Percentiles rank a stretch among this genome's conserved stretches.
These are phyloP conservation scores for Trachelipus rathkii DNA, from an alignment of 1,140 invertebrate species.

Conservation along the genomic window DNA sequence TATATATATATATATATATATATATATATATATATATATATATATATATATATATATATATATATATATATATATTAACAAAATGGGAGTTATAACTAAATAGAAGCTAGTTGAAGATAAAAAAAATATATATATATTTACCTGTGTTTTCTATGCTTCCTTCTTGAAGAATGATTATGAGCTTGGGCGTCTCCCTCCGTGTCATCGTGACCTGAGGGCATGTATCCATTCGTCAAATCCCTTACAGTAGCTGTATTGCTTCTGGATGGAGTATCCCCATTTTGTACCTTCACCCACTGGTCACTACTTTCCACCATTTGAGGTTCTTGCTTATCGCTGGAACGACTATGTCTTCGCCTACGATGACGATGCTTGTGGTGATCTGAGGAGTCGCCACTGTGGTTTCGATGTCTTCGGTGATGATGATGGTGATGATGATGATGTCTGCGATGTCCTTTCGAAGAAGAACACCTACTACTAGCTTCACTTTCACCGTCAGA, in stretches of 20 bases:
- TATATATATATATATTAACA: too few species aligned
- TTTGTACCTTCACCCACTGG: slow-evolving; percentile 41
- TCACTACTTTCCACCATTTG: slow-evolving; percentile 31
- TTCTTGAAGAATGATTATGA: slow-evolving; percentile 36
- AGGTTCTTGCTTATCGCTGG: slow-evolving; percentile 26
- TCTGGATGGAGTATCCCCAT: slow-evolving; percentile 30
- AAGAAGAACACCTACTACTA: slow-evolving; percentile 40
- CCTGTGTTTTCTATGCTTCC: slow-evolving; percentile 47
- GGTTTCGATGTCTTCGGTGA: slow-evolving; percentile 31
- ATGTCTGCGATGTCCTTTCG: slow-evolving; percentile 30
- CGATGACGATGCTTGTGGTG: slow-evolving; percentile 43
- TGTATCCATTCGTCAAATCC: slow-evolving; percentile 38
- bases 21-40: too few species aligned
- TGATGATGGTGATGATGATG: slow-evolving; percentile 35
- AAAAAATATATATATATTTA: too few species aligned
- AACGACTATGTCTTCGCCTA: slow-evolving; percentile 37
- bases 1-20: too few species aligned
- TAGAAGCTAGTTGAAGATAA: too few species aligned
- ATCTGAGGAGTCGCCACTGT: slow-evolving; percentile 38
- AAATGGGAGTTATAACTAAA: too few species aligned
- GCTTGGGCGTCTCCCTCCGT: slow-evolving; percentile 34
- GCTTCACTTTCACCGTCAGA: slow-evolving; percentile 43
- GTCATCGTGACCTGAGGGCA: slow-evolving; percentile 37
- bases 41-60: too few species aligned
- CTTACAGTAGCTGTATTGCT: slow-evolving; percentile 38